Conservation (phyloP, 2,888 invertebrate species). For the Ornithoptera priamus region DNA sequence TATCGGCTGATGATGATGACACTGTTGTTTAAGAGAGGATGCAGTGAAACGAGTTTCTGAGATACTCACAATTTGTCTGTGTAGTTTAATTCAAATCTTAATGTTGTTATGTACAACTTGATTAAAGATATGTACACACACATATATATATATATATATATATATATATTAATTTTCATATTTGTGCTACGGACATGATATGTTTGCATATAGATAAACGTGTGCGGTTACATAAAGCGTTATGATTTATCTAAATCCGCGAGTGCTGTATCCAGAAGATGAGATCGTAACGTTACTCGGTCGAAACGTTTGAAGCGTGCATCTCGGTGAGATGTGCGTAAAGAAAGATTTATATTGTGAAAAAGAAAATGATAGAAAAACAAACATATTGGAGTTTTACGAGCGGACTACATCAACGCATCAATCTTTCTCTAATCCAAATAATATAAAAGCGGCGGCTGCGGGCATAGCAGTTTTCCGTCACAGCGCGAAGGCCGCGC, state of each 20-base stretch:
- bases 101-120: no score
- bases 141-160: no score
- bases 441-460: slow-evolving; percentile 39
- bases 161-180: background rate
- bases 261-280: background rate
- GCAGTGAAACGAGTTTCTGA: no score
- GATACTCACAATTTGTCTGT: no score
- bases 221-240: background rate
- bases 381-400: slow-evolving; percentile 26
- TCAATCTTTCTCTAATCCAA: slow-evolving; percentile 47
- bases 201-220: background rate
- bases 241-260: slow-evolving; percentile 6
- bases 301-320: background rate
- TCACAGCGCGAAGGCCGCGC: slow-evolving; percentile 63
- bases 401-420: slow-evolving; percentile 40
- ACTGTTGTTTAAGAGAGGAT: no score
- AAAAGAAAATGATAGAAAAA: slow-evolving; percentile 27
- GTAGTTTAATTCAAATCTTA: no score
- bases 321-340: slow-evolving; percentile 13
- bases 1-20: no score
- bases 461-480: slow-evolving; percentile 58
- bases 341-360: slow-evolving; percentile 26
- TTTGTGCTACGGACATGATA: background rate
- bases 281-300: slow-evolving; percentile 1
- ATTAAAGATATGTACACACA: no score